A percentile compares a stretch with the other conserved stretches of the same genome.
Conservation (phyloP, 2,797 vertebrate species). For the Nasua narica region DNA sequence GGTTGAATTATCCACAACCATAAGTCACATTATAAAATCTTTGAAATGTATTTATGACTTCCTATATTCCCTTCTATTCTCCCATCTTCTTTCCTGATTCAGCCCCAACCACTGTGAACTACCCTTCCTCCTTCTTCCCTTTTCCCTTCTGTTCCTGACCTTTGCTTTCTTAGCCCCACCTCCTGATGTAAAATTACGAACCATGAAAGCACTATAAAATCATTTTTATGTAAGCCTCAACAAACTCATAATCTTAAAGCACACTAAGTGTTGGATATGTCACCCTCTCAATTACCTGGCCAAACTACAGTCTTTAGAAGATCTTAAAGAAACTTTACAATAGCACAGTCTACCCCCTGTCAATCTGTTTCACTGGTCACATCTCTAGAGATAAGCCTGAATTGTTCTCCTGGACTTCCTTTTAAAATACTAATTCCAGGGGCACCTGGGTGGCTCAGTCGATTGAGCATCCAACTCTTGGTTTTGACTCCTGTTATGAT, state of each 20-base stretch:
- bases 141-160: not conserved
- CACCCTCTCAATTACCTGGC: not conserved
- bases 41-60: not conserved
- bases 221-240: not conserved
- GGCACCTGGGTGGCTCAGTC: not conserved
- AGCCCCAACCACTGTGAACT: not conserved
- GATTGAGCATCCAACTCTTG: not conserved
- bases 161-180: not conserved
- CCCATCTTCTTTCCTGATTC: not conserved
- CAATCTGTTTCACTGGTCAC: not conserved
- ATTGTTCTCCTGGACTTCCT: not conserved
- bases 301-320: not conserved
- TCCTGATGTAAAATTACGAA: not conserved
- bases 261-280: not conserved
- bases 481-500: not conserved
- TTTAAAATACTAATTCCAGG: not conserved
- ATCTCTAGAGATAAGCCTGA: not conserved
- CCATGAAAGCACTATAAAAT: not conserved
- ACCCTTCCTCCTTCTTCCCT: not conserved
- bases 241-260: not conserved
- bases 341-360: not conserved
- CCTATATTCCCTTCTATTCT: not conserved
- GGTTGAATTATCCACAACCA: not conserved
- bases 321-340: not conserved
- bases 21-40: not conserved